phyloP scores from a whole-genome alignment of 2,797 vertebrate species.

The Phataginus tricuspis region DNA sequence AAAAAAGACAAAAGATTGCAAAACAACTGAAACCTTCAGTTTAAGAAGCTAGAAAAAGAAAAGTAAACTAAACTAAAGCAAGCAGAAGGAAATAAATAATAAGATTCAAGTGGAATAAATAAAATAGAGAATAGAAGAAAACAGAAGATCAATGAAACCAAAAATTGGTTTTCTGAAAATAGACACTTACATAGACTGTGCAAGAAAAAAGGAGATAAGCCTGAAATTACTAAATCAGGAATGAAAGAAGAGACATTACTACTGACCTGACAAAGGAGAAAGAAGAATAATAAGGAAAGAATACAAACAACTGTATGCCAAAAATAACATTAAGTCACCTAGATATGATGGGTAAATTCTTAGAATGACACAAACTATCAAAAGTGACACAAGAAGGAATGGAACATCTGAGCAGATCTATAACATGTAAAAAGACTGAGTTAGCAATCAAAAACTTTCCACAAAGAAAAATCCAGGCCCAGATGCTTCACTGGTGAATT shows the following conservation, averaged over 20 bases:
- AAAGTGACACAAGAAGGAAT: background rate
- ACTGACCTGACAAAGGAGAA: background rate
- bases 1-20: background rate
- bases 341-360: background rate
- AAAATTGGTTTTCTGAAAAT: background rate
- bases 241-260: background rate
- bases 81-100: background rate
- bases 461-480: background rate
- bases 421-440: background rate
- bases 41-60: background rate
- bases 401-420: background rate
- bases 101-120: background rate
- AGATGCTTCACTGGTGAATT: background rate
- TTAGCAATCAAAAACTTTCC: background rate
- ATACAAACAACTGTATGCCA: background rate
- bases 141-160: background rate
- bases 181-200: background rate
- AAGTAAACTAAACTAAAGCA: background rate
- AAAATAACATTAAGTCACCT: background rate
- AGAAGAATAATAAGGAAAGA: background rate
- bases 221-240: background rate
- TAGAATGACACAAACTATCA: background rate
- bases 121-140: background rate
- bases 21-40: background rate
- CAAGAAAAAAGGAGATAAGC: background rate